A percentile compares a stretch with the other conserved stretches of the same genome.
phyloP scores from a whole-genome alignment of 2,888 invertebrate species.

The Lasioglossum oenotherae region DNA sequence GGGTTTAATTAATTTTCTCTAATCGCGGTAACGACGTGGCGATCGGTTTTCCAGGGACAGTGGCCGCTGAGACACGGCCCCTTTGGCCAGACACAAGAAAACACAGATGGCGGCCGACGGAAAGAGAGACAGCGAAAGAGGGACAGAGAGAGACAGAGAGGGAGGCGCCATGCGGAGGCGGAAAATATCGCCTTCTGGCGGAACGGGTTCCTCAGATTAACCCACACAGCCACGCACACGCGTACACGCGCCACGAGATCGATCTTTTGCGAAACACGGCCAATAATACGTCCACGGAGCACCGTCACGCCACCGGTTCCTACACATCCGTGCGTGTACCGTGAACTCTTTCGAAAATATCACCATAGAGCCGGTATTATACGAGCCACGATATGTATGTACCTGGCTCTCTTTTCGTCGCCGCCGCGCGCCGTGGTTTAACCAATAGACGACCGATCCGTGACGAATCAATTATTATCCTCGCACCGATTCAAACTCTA shows the following conservation, averaged over 20 bases:
- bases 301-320: constrained; percentile 46
- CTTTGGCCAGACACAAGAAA: constrained; percentile 7
- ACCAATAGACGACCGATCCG: constrained; percentile 55
- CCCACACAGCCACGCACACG: constrained; percentile 69
- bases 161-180: constrained; percentile 79
- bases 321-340: constrained; percentile 48
- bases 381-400: not conserved
- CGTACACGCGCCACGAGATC: constrained; percentile 65
- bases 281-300: constrained; percentile 68
- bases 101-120: constrained; percentile 5
- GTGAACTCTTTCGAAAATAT: constrained; percentile 38
- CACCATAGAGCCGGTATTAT: constrained; percentile 19
- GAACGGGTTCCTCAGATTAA: constrained; percentile 81
- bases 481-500: constrained; percentile 25
- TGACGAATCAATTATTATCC: constrained; percentile 69
- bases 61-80: not conserved
- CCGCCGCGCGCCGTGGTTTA: constrained; percentile 65
- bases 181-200: constrained; percentile 76
- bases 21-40: constrained; percentile 52
- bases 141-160: constrained; percentile 47
- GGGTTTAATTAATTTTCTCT: constrained; percentile 69
- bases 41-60: constrained; percentile 48
- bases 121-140: constrained; percentile 15
- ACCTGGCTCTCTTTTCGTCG: constrained; percentile 62
- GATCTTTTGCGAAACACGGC: constrained; percentile 76